phyloP scores from a whole-genome alignment of 2,797 vertebrate species.

The Hozukius guyotensis region DNA sequence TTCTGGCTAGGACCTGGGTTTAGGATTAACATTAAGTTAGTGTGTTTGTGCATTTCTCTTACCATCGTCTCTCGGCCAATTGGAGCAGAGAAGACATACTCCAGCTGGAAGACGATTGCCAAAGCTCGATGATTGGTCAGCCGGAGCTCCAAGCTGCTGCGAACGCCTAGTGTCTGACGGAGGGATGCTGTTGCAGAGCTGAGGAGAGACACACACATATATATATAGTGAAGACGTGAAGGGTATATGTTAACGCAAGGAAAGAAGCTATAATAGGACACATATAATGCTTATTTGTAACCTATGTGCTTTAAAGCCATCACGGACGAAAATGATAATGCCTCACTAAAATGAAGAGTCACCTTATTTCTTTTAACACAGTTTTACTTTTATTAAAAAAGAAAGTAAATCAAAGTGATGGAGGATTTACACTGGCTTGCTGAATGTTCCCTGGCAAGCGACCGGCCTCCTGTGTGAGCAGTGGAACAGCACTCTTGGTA shows the following conservation, averaged over 20 bases:
- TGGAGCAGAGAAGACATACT: slow-evolving; percentile 87
- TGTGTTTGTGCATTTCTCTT: slow-evolving; percentile 48
- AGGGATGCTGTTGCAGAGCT: slow-evolving; percentile 55
- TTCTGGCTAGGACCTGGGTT: background rate
- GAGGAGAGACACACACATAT: slow-evolving; percentile 29
- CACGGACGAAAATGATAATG: background rate
- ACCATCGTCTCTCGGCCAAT: slow-evolving; percentile 83
- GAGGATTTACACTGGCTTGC: slow-evolving; percentile 46
- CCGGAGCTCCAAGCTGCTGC: slow-evolving; percentile 89
- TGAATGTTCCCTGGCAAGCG: slow-evolving; percentile 58
- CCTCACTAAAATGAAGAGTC: background rate
- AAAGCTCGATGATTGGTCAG: slow-evolving; percentile 86
- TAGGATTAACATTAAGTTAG: background rate
- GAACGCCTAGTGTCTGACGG: slow-evolving; percentile 80
- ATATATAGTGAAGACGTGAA: slow-evolving; percentile 1
- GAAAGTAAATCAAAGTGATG: slow-evolving; percentile 33
- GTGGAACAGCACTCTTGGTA: slow-evolving; percentile 54
- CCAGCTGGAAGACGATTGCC: slow-evolving; percentile 89
- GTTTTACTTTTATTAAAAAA: slow-evolving; percentile 19
- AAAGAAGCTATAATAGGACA: background rate
- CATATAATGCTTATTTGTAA: background rate
- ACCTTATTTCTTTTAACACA: background rate
- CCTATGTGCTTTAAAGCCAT: background rate
- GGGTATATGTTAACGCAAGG: background rate
- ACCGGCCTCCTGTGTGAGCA: slow-evolving; percentile 55